Evolutionary conservation across 1,140 invertebrate species (phyloP).

Genomic region (Drosophila mauritiana): DNA sequence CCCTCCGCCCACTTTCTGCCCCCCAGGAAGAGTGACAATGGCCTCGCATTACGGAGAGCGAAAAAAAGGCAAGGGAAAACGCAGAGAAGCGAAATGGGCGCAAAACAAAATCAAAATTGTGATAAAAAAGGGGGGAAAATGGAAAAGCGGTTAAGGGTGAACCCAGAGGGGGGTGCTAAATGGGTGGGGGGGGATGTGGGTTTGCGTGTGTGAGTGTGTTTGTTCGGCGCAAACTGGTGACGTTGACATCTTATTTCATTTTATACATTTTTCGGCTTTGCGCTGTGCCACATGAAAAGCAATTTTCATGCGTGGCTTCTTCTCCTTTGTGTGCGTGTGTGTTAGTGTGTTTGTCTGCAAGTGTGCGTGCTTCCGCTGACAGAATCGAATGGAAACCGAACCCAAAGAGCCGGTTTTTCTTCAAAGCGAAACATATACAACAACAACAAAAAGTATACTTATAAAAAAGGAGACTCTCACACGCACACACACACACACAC

Average conservation of each 20-base stretch:
- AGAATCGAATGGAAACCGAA: slow-evolving; percentile 50
- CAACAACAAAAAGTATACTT: slow-evolving; percentile 9
- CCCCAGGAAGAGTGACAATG: slow-evolving; percentile 61
- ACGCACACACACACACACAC: slow-evolving; percentile 24
- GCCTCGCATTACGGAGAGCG: slow-evolving; percentile 57
- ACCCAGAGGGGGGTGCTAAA: slow-evolving; percentile 19
- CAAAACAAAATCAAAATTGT: slow-evolving; percentile 57
- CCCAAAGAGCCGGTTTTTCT: slow-evolving; percentile 76
- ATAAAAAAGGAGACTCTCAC: slow-evolving; percentile 15
- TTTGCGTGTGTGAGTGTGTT: not conserved
- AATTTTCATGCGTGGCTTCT: slow-evolving; percentile 82
- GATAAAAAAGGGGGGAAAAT: slow-evolving; percentile 30
- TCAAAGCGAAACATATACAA: slow-evolving; percentile 56
- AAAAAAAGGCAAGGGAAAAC: slow-evolving; percentile 17
- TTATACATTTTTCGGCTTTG: slow-evolving; percentile 38
- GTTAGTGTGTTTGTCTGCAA: slow-evolving; percentile 21
- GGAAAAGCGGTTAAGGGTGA: slow-evolving; percentile 28
- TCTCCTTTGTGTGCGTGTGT: slow-evolving; percentile 33
- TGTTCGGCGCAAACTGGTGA: slow-evolving; percentile 49
- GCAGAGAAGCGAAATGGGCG: slow-evolving; percentile 40
- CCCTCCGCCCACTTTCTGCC: slow-evolving; percentile 10
- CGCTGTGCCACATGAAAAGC: slow-evolving; percentile 68
- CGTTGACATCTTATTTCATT: slow-evolving; percentile 69
- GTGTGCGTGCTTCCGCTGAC: slow-evolving; percentile 68
- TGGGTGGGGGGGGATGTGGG: slow-evolving; percentile 31